Percentiles rank a stretch among this genome's conserved stretches.
Evolutionary conservation across 2,113 vertebrate species (phyloP).

Genomic region (Osmerus mordax): DNA sequence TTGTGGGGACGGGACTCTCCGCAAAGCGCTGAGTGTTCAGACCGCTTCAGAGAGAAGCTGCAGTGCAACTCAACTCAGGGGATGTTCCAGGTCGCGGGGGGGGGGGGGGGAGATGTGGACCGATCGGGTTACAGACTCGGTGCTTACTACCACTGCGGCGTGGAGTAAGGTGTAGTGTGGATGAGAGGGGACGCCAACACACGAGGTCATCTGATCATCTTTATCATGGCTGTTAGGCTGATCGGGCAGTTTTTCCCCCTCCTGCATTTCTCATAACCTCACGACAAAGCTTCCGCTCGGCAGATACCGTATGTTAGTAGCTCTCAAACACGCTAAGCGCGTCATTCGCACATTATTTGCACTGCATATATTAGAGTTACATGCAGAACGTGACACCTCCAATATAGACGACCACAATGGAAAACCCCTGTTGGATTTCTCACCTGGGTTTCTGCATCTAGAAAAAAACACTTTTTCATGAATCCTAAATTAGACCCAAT

Average conservation of each 20-base stretch:
- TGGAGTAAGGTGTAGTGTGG: not conserved
- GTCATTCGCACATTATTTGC: not conserved
- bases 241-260: too few relatives aligned
- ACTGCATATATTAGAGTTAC: constrained; percentile 1
- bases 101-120: too few relatives aligned
- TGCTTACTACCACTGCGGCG: not conserved
- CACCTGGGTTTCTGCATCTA: not conserved
- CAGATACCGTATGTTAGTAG: not conserved
- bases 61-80: not conserved
- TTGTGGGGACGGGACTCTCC: constrained; percentile 24
- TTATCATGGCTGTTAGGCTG: too few relatives aligned
- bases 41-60: constrained; percentile 7
- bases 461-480: too few relatives aligned
- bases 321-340: not conserved
- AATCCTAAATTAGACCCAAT: too few relatives aligned
- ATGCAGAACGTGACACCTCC: not conserved
- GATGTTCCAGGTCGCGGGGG: too few relatives aligned
- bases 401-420: not conserved
- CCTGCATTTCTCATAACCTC: too few relatives aligned
- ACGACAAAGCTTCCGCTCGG: too few relatives aligned
- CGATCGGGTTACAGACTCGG: not conserved
- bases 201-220: too few relatives aligned
- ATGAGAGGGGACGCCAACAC: not conserved
- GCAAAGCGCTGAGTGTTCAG: constrained; percentile 39
- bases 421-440: not conserved